phyloP scores from a whole-genome alignment of 2,888 invertebrate genomes.

The Diplolepis rosae region DNA sequence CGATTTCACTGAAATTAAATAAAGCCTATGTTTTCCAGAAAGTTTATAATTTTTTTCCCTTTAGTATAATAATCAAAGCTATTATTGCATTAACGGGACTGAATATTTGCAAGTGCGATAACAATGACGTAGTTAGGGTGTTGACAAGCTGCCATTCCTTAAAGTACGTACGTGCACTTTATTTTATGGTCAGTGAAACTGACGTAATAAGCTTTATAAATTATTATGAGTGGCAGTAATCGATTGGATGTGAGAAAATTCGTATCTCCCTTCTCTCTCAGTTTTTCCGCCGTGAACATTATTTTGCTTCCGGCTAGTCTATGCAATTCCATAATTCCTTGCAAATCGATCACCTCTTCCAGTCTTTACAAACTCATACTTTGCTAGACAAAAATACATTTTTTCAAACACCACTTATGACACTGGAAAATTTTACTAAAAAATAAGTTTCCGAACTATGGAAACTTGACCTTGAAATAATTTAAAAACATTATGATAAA shows the following conservation, averaged over 20 bases:
- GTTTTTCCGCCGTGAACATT: slow-evolving; percentile 9
- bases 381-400: neutral
- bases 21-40: too few relatives aligned
- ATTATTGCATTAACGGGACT: neutral
- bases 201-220: slow-evolving; percentile 10
- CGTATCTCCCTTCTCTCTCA: neutral
- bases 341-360: slow-evolving; percentile 1
- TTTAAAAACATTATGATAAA: too few relatives aligned
- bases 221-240: slow-evolving; percentile 7
- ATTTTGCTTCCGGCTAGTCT: slow-evolving; percentile 6
- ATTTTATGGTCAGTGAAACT: neutral
- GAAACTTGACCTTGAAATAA: too few relatives aligned
- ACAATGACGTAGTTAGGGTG: neutral
- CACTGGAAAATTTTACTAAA: neutral
- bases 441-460: too few relatives aligned
- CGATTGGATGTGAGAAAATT: slow-evolving; percentile 9
- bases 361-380: neutral
- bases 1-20: neutral
- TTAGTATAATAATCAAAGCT: too few relatives aligned
- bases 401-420: neutral
- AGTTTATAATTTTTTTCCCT: too few relatives aligned
- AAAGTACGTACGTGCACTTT: neutral
- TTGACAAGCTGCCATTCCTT: neutral
- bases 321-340: slow-evolving; percentile 17
- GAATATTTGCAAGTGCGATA: neutral